Base-by-base conservation (phyloP, 2,888 invertebrate genomes). In the Erannis defoliaria region DNA sequence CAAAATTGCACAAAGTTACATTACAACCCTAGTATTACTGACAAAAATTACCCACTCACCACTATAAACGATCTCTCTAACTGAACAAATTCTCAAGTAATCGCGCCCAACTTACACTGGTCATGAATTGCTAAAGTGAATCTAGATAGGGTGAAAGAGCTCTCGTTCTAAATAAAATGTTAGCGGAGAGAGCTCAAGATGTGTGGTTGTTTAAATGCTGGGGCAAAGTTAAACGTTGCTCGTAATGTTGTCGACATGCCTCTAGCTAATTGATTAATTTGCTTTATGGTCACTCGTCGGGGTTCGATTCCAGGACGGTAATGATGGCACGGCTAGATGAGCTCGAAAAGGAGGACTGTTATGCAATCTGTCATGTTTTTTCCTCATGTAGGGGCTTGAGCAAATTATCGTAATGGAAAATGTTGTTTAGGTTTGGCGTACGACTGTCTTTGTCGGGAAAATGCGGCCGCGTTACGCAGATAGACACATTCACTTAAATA, bases 231-330 rank as follows among this genome's bases (percentile, higher is more conserved):
- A 91, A 93, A 90, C 86, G 91, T 89, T 87, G 85, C 85, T 87
- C 82, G 88, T 89, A 90, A 91, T 89, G 89, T 83, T 89, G 89
- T 88, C 90, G 92, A 92, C 92, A 90, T 90, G 91, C 92, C 92
- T 90, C 85, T 85, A 73, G 84, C 89, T 93, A 93, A 93, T 93
- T 93, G 92, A 93, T 92, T 93, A 93, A 92, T 93, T 93, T 92
- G 91, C 90, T 93, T 93, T 93, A 93, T 91, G 91, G 92, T 88
- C 78, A 80, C 82, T 43, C 43, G 86, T 77, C 68, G 77, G 80
- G 84, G 88, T 88, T 89, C 88, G 89, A 84, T 86, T 86, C 89
- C 78, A 79, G 80, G 71, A 72, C 73, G 74, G 86, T 88, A 89
- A 90, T 90, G 85, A 82, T 78, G 68, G 78, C 77, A 90, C 86